phyloP scores from a whole-genome alignment of 2,113 vertebrate genomes.

The Neofelis nebulosa region DNA sequence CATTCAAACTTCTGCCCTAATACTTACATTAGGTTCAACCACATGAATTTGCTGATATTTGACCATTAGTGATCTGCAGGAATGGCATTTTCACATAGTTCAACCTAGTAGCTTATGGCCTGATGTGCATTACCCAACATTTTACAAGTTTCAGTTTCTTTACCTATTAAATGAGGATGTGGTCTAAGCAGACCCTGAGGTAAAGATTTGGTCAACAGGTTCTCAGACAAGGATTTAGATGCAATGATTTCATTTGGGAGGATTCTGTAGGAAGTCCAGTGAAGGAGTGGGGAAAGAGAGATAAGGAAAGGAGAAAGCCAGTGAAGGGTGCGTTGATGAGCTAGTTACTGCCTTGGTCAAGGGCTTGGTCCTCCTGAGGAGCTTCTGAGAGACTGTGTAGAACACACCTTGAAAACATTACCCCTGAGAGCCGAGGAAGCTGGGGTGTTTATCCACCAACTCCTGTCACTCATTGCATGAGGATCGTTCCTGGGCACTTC shows the following conservation, averaged over 20 bases:
- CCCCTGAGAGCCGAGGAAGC: neutral
- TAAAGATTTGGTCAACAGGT: neutral
- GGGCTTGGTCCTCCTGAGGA: neutral
- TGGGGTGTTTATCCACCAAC: neutral
- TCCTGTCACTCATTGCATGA: neutral
- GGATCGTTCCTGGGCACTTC: neutral
- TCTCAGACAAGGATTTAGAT: neutral
- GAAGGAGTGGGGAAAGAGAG: neutral
- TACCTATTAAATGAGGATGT: neutral
- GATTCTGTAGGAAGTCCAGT: neutral
- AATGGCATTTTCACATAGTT: neutral
- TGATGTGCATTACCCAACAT: neutral
- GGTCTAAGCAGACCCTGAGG: neutral
- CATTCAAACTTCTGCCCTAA: neutral
- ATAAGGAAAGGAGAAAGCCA: neutral
- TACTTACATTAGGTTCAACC: neutral
- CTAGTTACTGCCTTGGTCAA: neutral
- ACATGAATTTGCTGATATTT: neutral
- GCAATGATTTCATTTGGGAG: neutral
- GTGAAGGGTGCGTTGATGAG: neutral
- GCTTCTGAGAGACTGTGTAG: neutral
- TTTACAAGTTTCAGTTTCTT: constrained; percentile 17
- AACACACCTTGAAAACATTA: neutral
- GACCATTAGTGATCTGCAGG: neutral
- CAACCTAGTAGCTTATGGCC: neutral